phyloP scores from a whole-genome alignment of 1,140 invertebrate genomes.

The Chironomus striatipennis region DNA sequence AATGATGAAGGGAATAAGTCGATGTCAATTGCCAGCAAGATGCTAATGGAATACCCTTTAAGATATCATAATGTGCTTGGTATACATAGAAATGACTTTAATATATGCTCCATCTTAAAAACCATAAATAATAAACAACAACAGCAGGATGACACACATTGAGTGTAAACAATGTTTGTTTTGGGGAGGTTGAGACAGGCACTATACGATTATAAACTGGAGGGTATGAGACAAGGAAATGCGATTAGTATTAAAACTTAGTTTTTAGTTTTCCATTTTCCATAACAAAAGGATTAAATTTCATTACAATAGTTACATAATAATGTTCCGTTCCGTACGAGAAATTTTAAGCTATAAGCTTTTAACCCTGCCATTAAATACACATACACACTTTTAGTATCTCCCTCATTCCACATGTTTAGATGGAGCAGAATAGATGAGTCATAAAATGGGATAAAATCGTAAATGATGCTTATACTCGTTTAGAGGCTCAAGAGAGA shows the following conservation, averaged over 20 bases:
- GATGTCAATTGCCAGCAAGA: constrained; percentile 5
- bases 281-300: background rate
- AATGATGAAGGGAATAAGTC: background rate
- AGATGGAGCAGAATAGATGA: background rate
- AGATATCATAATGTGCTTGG: background rate
- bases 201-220: no score
- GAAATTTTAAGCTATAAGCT: background rate
- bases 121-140: background rate
- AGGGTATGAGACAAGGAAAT: background rate
- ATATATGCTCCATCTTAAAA: background rate
- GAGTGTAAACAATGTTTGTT: background rate
- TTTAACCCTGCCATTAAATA: background rate
- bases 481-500: background rate
- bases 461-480: constrained; percentile 1
- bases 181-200: background rate
- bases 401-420: background rate
- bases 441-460: background rate
- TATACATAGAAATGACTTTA: background rate
- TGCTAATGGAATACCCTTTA: background rate
- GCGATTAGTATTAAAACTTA: background rate
- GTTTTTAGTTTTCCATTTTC: background rate
- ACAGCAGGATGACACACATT: no score
- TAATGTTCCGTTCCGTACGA: background rate
- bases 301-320: background rate
- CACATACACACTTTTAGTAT: background rate